Conservation (phyloP, 2,888 invertebrate species). For the Cistogaster globosa region DNA sequence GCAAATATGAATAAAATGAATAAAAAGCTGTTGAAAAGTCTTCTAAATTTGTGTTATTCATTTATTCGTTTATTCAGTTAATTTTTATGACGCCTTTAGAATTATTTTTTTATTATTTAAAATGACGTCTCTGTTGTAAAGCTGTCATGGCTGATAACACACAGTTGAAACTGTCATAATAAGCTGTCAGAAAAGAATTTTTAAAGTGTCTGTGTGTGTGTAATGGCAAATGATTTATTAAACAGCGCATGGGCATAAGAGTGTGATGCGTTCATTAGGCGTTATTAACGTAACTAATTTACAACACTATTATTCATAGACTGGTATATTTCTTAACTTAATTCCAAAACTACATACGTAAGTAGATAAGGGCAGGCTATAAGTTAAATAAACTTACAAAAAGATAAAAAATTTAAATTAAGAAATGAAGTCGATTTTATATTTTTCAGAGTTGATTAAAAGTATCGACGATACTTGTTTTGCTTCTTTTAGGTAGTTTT, state of each 20-base stretch:
- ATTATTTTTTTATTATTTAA: constrained; percentile 19
- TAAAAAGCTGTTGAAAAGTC: constrained; percentile 28
- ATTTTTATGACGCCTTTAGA: constrained; percentile 61
- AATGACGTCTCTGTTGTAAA: constrained; percentile 67
- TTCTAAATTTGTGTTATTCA: constrained; percentile 27
- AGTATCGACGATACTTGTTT: too few relatives aligned
- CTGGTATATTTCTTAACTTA: not conserved
- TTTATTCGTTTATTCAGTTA: constrained; percentile 31
- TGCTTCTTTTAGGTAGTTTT: too few relatives aligned
- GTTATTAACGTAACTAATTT: not conserved
- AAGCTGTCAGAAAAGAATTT: constrained; percentile 54
- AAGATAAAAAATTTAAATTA: too few relatives aligned
- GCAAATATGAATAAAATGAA: constrained; percentile 8
- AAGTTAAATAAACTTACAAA: too few relatives aligned
- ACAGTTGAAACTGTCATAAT: constrained; percentile 30
- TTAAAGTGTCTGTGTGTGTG: not conserved
- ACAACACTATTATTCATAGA: not conserved
- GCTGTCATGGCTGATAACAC: constrained; percentile 63
- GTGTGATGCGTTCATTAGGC: constrained; percentile 8
- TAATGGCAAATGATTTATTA: constrained; percentile 28
- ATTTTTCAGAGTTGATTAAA: too few relatives aligned
- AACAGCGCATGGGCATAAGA: constrained; percentile 1
- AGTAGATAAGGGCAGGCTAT: too few relatives aligned
- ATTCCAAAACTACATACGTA: too few relatives aligned
- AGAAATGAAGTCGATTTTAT: too few relatives aligned